Evolutionary conservation across 1,140 invertebrate genomes (phyloP).

Genomic region (Pseudomyrmex sp.): DNA sequence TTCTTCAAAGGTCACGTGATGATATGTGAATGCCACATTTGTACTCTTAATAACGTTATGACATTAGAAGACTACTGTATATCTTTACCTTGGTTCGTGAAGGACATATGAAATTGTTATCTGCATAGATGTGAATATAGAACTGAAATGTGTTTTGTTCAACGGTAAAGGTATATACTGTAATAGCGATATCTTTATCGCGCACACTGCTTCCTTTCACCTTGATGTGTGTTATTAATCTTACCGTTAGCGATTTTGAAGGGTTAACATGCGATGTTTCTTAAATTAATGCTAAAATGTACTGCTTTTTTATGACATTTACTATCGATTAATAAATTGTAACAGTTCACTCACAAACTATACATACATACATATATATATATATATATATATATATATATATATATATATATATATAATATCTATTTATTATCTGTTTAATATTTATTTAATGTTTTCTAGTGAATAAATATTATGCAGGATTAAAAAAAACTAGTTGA

Average conservation of each 20-base stretch:
- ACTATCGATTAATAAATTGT: too few relatives aligned
- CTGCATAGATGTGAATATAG: background rate
- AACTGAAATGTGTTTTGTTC: background rate
- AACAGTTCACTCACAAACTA: too few relatives aligned
- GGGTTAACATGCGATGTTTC: slow-evolving; percentile 5
- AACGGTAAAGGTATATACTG: background rate
- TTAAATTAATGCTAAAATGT: background rate
- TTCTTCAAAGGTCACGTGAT: background rate
- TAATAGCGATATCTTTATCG: slow-evolving; percentile 8
- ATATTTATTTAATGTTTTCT: background rate
- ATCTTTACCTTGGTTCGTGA: background rate
- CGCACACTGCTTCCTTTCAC: background rate
- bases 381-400: too few relatives aligned
- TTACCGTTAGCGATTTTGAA: background rate
- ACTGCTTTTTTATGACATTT: too few relatives aligned
- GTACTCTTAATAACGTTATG: slow-evolving; percentile 1
- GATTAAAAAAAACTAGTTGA: background rate
- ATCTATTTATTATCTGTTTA: too few relatives aligned
- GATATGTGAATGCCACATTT: background rate
- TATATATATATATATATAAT: too few relatives aligned
- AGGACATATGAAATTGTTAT: background rate
- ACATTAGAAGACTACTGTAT: slow-evolving; percentile 2
- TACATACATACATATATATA: too few relatives aligned
- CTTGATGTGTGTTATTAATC: slow-evolving; percentile 6
- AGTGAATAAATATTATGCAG: background rate